Evolutionary conservation across 2,888 invertebrate species (phyloP).

Genomic region (Prenolepis imparis): DNA sequence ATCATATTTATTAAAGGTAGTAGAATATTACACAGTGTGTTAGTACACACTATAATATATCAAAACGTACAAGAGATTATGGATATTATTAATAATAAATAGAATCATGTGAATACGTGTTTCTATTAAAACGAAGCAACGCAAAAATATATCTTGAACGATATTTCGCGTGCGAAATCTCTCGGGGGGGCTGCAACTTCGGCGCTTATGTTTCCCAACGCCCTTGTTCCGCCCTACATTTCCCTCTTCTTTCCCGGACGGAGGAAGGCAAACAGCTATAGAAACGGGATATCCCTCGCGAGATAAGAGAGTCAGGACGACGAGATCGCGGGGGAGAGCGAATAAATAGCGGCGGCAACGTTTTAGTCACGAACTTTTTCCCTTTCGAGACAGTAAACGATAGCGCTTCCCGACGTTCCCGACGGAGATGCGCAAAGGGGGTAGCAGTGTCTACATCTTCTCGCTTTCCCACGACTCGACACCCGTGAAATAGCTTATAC

Average conservation of each 20-base stretch:
- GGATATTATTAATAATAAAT: slow-evolving; percentile 9
- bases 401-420: slow-evolving; percentile 49
- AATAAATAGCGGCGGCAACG: slow-evolving; percentile 74
- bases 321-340: slow-evolving; percentile 66
- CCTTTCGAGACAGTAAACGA: slow-evolving; percentile 72
- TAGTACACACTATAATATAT: no score
- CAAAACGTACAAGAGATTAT: neutral
- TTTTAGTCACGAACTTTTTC: slow-evolving; percentile 69
- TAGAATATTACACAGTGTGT: no score
- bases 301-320: slow-evolving; percentile 75
- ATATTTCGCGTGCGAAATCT: slow-evolving; percentile 14
- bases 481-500: slow-evolving; percentile 70
- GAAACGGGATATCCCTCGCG: slow-evolving; percentile 43
- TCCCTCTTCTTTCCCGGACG: slow-evolving; percentile 7
- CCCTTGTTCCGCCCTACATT: slow-evolving; percentile 34
- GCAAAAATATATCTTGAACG: neutral
- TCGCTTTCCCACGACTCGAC: slow-evolving; percentile 63
- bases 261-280: slow-evolving; percentile 44
- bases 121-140: neutral
- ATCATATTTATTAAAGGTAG: slow-evolving; percentile 20
- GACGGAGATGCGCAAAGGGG: slow-evolving; percentile 13
- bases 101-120: neutral
- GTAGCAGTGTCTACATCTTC: slow-evolving; percentile 45
- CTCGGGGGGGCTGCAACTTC: slow-evolving; percentile 32
- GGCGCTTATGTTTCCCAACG: slow-evolving; percentile 34